A percentile compares a stretch with the other conserved stretches of the same genome.
Conservation (phyloP, 2,797 vertebrate species). For the Danio tinwini region DNA sequence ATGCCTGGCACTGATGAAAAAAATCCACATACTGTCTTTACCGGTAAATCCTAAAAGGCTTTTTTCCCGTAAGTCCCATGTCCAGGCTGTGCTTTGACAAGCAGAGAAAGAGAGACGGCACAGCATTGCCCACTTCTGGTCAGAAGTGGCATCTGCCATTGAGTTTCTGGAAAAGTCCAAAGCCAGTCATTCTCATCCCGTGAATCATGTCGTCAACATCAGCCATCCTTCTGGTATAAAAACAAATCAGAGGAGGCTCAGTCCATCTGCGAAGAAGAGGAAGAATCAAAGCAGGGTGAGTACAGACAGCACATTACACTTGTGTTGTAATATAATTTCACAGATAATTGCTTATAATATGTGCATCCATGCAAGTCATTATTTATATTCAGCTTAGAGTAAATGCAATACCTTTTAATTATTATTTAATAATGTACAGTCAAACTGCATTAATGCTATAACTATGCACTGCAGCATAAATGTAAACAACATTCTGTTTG, state of each 20-base stretch:
- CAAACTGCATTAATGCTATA: neutral
- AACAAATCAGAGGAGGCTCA: slow-evolving; percentile 34
- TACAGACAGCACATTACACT: neutral
- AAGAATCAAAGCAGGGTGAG: slow-evolving; percentile 35
- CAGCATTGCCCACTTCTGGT: slow-evolving; percentile 65
- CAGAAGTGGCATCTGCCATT: slow-evolving; percentile 51
- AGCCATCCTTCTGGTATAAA: slow-evolving; percentile 72
- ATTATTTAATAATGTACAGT: neutral
- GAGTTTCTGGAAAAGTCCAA: slow-evolving; percentile 78
- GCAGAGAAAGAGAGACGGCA: neutral
- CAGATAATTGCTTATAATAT: neutral
- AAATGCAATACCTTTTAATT: neutral
- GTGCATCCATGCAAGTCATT: neutral
- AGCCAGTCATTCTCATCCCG: slow-evolving; percentile 52
- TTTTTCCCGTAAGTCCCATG: slow-evolving; percentile 27
- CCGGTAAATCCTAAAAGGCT: slow-evolving; percentile 22
- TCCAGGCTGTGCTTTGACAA: slow-evolving; percentile 10
- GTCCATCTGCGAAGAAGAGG: slow-evolving; percentile 31
- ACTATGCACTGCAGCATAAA: neutral
- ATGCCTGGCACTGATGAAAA: slow-evolving; percentile 5
- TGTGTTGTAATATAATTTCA: neutral
- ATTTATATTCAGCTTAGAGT: neutral
- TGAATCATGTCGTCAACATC: slow-evolving; percentile 70
- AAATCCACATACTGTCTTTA: slow-evolving; percentile 24
- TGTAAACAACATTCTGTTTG: slow-evolving; percentile 18